Conservation (phyloP, 1,140 invertebrate genomes). For the Drosophila sproati region DNA sequence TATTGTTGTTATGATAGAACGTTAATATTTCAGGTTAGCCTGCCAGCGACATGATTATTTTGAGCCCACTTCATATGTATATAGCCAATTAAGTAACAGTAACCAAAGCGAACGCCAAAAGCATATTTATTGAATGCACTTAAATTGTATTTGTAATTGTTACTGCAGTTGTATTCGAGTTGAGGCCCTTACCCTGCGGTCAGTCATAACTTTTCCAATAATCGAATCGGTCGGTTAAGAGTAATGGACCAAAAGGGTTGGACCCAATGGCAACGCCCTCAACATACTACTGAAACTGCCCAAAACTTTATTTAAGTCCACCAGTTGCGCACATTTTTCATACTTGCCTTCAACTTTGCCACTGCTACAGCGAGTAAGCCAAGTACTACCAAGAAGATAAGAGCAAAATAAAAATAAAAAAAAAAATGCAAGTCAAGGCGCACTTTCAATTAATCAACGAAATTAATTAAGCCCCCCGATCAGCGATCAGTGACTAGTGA, state of each 20-base stretch:
- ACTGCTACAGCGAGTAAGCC: conserved; percentile 48
- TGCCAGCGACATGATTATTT: conserved; percentile 5
- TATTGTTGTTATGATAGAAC: not conserved
- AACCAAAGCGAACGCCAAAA: conserved; percentile 21
- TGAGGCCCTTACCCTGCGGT: conserved; percentile 31
- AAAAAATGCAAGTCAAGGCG: conserved; percentile 36
- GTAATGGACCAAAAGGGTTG: conserved; percentile 72
- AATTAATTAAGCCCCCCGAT: conserved; percentile 75
- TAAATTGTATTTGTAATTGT: conserved; percentile 45
- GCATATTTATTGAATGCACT: conserved; percentile 29
- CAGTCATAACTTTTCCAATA: conserved; percentile 60
- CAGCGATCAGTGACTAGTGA: conserved; percentile 52
- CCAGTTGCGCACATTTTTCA: conserved; percentile 54
- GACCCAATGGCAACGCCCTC: conserved; percentile 60
- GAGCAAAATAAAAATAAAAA: not conserved
- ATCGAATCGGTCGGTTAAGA: conserved; percentile 61
- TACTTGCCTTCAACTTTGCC: conserved; percentile 77
- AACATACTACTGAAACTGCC: conserved; percentile 66
- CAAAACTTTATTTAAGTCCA: conserved; percentile 8
- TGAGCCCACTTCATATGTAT: conserved; percentile 4
- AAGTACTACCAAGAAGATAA: not conserved
- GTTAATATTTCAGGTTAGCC: not conserved
- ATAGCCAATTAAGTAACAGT: conserved; percentile 29
- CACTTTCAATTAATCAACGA: conserved; percentile 83
- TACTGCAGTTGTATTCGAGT: conserved; percentile 8